Base-by-base conservation (phyloP, 1,140 invertebrate species). In the Microplitis demolitor region DNA sequence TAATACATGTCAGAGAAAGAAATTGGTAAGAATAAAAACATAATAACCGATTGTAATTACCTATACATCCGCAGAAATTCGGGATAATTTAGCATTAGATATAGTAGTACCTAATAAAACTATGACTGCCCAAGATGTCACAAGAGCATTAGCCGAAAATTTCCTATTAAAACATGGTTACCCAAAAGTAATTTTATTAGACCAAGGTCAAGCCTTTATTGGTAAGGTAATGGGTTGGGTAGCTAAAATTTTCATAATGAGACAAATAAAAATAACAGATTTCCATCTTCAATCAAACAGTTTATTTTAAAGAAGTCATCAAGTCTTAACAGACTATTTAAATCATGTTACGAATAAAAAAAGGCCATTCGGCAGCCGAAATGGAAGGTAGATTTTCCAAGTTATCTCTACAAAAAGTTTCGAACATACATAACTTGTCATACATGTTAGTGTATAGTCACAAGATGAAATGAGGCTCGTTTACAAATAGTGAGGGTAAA, bases 201-300 rank as follows among this genome's bases (percentile, higher is more conserved):
- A 83, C 72, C 76, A 79, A 76, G 81, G 78, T 16, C 37, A 35
- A 50, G 71, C 79, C 56, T 81, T 81, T 39, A 76, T 62, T 3
- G 61, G 56, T 8, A 50, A 79, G n/a, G 6, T 79, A 9, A 67
- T 83, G 3, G 75, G 72, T 61, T 13, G 72, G 63, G 14, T 79
- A 35, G 71, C 70, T 4, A 76, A 79, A 78, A 16, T 77, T 60
- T 77, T 79, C 54, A 76, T 71, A 72, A 78, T 78, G 33, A 66
- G 69, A 45, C 70, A 74, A 63, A 66, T 76, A 37, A 70, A 74
- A 56, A 74, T 74, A 31, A 76, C 74, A 9, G 71, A 73, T 5
- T 79, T 75, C 54, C 76, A 74, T 14, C 79, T 78, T 9, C 70
- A 78, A 69, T 67, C 72, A 2, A 79, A 82, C 31, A 76, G 76